Base-by-base conservation (phyloP, 2,113 vertebrate species). In the Odocoileus hemionus region DNA sequence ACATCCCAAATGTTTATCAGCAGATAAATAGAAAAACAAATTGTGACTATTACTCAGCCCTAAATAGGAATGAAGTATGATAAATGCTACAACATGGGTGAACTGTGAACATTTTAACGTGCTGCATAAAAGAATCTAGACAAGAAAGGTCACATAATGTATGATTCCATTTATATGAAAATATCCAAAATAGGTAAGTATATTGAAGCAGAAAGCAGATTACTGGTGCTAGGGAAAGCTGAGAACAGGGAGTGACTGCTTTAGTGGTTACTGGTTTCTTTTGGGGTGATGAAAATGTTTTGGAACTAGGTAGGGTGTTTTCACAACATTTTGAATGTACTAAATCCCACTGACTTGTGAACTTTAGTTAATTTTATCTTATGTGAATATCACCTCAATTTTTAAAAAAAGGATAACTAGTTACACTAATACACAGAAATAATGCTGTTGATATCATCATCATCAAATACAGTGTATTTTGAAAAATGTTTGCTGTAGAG, bases 331-430 rank as follows among this genome's bases (percentile, higher is more conserved):
- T 47, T 84, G 52, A 90, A 54, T 79, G 25, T 61, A 50, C 33
- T 76, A 70, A 95, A 78, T 89, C 89, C 60, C 70, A 74, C 52
- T 94, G n/a, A 87, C 57, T 64, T 94, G 8, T 61, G 12, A 13
- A 67, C 76, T 82, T 74, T 70, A 57, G 60, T 61, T 91, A 86
- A 95, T 64, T 94, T 87, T 88, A 70, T 97, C 15, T 94, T 67
- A 17, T 7, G 1, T 92, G 84, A 86, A 87, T 92, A 95, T 97
- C 15, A 89, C 39, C 50, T 93, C 21, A 43, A 25, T n/a, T 91
- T 95, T 93, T 43, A 0, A 21, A 52, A 57, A 76, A 70, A 43
- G 17, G 45, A 17, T 55, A 80, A 80, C 45, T 60, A 60, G 11
- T 85, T 67, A 55, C 16, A 60, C 6, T 60, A 83, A 16, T 86